A percentile compares a stretch with the other conserved stretches of the same genome.
phyloP scores from a whole-genome alignment of 1,140 invertebrate species.

The Anoplolepis gracilipes region DNA sequence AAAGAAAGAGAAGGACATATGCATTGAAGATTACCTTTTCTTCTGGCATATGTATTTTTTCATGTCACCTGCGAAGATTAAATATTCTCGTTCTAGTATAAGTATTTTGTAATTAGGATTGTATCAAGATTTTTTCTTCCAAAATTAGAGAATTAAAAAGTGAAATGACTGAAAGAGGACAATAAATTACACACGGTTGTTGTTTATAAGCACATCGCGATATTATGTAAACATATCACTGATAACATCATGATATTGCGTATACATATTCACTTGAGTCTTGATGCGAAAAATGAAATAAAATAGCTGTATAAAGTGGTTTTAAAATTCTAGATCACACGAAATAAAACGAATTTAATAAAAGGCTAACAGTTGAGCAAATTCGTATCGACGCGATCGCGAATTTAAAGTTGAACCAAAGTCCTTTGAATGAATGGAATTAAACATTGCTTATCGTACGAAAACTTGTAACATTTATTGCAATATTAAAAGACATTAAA shows the following conservation, averaged over 20 bases:
- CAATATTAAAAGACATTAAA: neutral
- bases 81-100: neutral
- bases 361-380: neutral
- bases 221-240: neutral
- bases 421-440: neutral
- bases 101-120: slow-evolving; percentile 16
- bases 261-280: neutral
- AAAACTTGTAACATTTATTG: neutral
- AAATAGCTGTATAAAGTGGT: too few species aligned
- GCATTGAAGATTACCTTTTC: neutral
- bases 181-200: neutral
- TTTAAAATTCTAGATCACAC: too few species aligned
- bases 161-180: neutral
- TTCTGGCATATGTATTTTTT: neutral
- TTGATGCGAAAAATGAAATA: too few species aligned
- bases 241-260: neutral
- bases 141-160: neutral
- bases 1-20: neutral
- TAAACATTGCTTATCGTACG: neutral
- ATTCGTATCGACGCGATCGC: neutral
- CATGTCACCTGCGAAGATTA: slow-evolving; percentile 54
- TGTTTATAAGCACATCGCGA: neutral
- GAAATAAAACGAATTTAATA: too few species aligned
- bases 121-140: neutral
- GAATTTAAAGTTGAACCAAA: neutral